Conservation (phyloP, 92 coral and sea anemone genomes). For the Chrysogorgia sp. region DNA sequence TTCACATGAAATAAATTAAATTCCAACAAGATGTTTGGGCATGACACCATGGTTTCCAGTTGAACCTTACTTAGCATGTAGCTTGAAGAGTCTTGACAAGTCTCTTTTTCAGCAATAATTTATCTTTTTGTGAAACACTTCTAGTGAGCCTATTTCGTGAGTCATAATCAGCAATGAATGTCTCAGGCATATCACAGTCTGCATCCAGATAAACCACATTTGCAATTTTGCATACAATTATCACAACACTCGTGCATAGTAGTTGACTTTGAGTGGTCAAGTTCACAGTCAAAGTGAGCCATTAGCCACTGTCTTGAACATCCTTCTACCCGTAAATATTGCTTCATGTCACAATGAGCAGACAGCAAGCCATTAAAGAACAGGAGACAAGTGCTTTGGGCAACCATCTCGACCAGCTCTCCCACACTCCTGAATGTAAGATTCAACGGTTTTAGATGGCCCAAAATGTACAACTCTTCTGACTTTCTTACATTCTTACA, state of each 20-base stretch:
- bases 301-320: background rate
- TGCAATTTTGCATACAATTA: background rate
- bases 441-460: conserved; percentile 14
- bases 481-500: conserved; percentile 27
- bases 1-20: conserved; percentile 62
- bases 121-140: background rate
- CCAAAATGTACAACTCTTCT: conserved; percentile 36
- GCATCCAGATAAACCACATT: background rate
- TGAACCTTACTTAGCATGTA: conserved; percentile 1
- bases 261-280: background rate
- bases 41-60: conserved; percentile 55
- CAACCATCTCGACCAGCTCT: conserved; percentile 35
- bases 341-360: conserved; percentile 2
- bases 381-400: conserved; percentile 21
- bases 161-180: background rate
- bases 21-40: conserved; percentile 62
- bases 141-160: background rate
- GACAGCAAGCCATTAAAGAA: background rate
- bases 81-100: background rate
- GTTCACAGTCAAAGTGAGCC: background rate
- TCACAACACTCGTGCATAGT: background rate
- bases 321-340: background rate
- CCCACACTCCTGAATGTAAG: conserved; percentile 41
- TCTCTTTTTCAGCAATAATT: background rate
- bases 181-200: background rate